Percentiles rank a stretch among this genome's conserved stretches.
Conservation (phyloP, 2,113 vertebrate species). For the Sinocyclocheilus anshuiensis region DNA sequence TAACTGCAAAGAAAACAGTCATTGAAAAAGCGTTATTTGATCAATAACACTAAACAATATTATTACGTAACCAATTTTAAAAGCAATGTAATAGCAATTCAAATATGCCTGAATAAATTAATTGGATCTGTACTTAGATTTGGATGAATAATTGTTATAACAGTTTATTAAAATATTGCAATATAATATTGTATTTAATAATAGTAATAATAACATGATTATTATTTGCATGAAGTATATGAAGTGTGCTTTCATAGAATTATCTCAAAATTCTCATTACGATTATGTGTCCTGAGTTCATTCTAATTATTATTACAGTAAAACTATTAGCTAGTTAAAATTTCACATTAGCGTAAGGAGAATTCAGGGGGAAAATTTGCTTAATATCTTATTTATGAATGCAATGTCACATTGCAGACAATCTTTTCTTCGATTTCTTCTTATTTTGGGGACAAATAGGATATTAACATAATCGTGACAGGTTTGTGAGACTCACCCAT, state of each 20-base stretch:
- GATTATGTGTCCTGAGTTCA: too few species aligned
- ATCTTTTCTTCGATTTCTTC: background rate
- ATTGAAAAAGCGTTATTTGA: background rate
- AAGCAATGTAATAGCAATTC: too few species aligned
- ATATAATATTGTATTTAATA: too few species aligned
- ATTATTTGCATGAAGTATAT: too few species aligned
- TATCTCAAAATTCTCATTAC: too few species aligned
- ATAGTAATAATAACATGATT: too few species aligned
- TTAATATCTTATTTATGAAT: background rate
- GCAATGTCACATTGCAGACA: too few species aligned
- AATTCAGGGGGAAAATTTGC: background rate
- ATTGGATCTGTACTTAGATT: background rate
- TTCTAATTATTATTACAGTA: too few species aligned
- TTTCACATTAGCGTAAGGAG: too few species aligned
- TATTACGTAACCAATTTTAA: background rate
- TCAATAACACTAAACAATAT: background rate
- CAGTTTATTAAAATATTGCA: too few species aligned
- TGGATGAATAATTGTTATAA: background rate
- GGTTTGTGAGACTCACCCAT: background rate
- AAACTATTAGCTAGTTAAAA: too few species aligned
- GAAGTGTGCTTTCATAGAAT: too few species aligned
- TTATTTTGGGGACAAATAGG: background rate
- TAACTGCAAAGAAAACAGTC: slow-evolving; percentile 75
- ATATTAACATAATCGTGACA: background rate
- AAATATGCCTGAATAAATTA: background rate